These are phyloP conservation scores for Chrysina gloriosa DNA, from an alignment of 2,888 invertebrate species.

Conservation along the genomic window DNA sequence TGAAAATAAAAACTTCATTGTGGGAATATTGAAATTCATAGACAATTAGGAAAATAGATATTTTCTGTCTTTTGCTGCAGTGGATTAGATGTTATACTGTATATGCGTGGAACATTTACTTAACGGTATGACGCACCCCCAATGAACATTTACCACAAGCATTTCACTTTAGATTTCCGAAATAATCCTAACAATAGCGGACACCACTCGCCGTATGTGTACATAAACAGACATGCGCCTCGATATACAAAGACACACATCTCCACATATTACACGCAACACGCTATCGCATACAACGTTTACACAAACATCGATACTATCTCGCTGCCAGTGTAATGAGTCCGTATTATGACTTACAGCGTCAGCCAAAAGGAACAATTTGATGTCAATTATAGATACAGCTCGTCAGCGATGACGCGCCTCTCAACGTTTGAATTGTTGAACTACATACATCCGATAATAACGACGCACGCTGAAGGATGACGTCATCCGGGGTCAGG, in stretches of 20 bases:
- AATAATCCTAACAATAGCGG: not conserved
- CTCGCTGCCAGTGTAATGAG: conserved; percentile 39
- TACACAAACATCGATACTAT: conserved; percentile 42
- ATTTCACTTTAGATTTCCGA: not conserved
- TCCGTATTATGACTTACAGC: conserved; percentile 36
- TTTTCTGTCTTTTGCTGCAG: too few relatives aligned
- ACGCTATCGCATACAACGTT: conserved; percentile 6
- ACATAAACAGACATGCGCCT: not conserved
- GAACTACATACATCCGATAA: conserved; percentile 4
- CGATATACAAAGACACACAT: conserved; percentile 1
- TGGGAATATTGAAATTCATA: too few relatives aligned
- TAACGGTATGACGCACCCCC: too few relatives aligned
- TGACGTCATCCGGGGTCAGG: conserved; percentile 4
- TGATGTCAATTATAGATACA: conserved; percentile 46
- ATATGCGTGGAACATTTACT: too few relatives aligned
- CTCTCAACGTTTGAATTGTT: conserved; percentile 8
- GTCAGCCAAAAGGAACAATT: conserved; percentile 43
- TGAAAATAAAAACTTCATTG: too few relatives aligned
- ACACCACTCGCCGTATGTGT: not conserved
- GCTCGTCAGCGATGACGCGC: conserved; percentile 10
- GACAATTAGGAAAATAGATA: too few relatives aligned
- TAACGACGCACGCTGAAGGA: conserved; percentile 1
- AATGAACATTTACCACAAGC: not conserved
- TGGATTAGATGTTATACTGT: too few relatives aligned
- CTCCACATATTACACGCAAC: not conserved